These are phyloP conservation scores for Sylvia atricapilla DNA, from an alignment of 2,113 vertebrate species.

Conservation along the genomic window DNA sequence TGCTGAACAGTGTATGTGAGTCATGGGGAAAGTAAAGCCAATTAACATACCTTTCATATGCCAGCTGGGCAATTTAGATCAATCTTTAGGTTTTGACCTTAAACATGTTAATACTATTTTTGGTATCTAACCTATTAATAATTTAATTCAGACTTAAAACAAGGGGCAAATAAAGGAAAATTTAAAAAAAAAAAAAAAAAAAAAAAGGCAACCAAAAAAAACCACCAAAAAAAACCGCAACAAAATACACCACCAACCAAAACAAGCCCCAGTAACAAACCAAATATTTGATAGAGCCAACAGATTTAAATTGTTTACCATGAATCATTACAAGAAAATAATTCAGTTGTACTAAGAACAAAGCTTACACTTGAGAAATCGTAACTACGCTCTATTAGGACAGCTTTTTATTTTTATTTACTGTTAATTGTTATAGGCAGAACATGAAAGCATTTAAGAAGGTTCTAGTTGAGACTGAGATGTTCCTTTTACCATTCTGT, in stretches of 20 bases:
- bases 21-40: neutral
- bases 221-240: neutral
- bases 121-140: neutral
- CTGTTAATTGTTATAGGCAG: neutral
- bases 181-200: too few relatives aligned
- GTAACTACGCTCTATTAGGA: neutral
- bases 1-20: neutral
- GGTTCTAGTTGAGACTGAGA: neutral
- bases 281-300: neutral
- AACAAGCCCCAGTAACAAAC: neutral
- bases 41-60: neutral
- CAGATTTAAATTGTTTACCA: neutral
- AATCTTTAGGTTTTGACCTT: neutral
- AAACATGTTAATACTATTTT: neutral
- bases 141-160: neutral
- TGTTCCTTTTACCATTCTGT: neutral
- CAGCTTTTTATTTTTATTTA: neutral
- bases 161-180: neutral
- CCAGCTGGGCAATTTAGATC: neutral
- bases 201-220: too few relatives aligned
- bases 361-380: neutral
- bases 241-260: neutral
- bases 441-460: neutral
- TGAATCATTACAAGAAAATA: neutral
- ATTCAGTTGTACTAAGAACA: neutral